phyloP scores from a whole-genome alignment of 2,888 invertebrate species.

The Meiosimyza platycephala region DNA sequence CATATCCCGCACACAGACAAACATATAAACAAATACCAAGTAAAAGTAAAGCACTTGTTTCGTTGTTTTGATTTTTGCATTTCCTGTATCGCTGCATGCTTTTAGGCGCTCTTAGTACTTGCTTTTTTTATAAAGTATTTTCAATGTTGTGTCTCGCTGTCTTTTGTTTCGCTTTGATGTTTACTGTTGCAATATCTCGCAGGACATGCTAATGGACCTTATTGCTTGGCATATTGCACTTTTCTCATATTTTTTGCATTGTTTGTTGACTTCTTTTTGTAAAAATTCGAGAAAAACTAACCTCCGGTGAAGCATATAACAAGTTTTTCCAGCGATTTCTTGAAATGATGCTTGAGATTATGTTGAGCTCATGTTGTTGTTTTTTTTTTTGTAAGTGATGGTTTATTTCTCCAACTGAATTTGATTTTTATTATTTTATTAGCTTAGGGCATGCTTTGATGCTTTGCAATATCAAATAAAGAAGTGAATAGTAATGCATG shows the following conservation, averaged over 20 bases:
- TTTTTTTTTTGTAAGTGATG: not conserved
- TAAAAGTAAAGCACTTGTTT: constrained; percentile 18
- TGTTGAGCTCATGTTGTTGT: constrained; percentile 11
- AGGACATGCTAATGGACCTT: constrained; percentile 42
- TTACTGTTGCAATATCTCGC: constrained; percentile 14
- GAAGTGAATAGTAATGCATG: no score
- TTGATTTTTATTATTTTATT: no score
- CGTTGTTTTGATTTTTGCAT: constrained; percentile 29
- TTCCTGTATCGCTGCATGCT: constrained; percentile 17
- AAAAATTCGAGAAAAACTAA: no score
- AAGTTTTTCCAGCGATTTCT: constrained; percentile 33
- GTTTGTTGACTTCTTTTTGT: no score
- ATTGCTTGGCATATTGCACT: constrained; percentile 32
- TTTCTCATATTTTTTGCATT: constrained; percentile 8
- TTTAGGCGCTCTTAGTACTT: not conserved
- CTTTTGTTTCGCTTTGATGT: no score
- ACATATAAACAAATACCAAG: no score
- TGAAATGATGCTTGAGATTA: constrained; percentile 30
- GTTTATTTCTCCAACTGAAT: no score
- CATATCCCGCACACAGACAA: no score
- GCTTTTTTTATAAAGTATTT: not conserved
- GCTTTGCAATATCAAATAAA: no score
- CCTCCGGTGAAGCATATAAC: constrained; percentile 16
- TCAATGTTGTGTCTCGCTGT: constrained; percentile 9
- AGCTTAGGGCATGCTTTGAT: no score